A percentile compares a stretch with the other conserved stretches of the same genome.
These are phyloP conservation scores for Fabriciana adippe DNA, from an alignment of 2,888 invertebrate genomes.

Conservation along the genomic window DNA sequence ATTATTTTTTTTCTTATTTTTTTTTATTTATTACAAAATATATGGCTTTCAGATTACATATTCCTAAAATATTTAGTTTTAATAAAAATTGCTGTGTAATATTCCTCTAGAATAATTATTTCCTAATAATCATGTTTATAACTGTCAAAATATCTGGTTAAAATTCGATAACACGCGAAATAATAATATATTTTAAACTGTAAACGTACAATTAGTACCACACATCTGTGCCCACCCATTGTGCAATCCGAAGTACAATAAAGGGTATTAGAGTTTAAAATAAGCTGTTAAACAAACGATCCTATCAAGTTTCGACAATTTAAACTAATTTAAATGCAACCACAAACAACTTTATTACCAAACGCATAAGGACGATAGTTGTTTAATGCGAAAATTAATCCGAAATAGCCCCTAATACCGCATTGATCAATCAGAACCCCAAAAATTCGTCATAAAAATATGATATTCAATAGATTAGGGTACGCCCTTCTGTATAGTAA, in stretches of 20 bases:
- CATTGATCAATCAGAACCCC: constrained; percentile 49
- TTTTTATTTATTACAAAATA: too few species aligned
- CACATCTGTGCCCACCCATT: constrained; percentile 38
- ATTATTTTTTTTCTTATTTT: too few species aligned
- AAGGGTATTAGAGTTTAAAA: constrained; percentile 41
- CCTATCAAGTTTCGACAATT: constrained; percentile 39
- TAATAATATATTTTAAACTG: constrained; percentile 22
- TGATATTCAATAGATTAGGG: constrained; percentile 53
- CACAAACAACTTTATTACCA: constrained; percentile 13
- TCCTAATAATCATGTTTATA: neutral
- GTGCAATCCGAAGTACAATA: constrained; percentile 38
- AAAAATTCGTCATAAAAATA: constrained; percentile 54
- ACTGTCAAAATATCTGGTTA: constrained; percentile 10
- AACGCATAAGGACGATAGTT: constrained; percentile 20
- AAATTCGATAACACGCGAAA: constrained; percentile 8
- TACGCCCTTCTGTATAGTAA: constrained; percentile 35
- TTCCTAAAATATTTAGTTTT: too few species aligned
- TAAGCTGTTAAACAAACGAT: constrained; percentile 44
- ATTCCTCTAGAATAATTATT: neutral
- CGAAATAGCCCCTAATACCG: constrained; percentile 35
- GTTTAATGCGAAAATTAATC: neutral
- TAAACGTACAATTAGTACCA: constrained; percentile 32
- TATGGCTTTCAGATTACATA: too few species aligned
- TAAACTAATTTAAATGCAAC: constrained; percentile 18
- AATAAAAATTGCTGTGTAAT: too few species aligned